These are phyloP conservation scores for Upupa epops DNA, from an alignment of 2,113 vertebrate species.

Conservation along the genomic window DNA sequence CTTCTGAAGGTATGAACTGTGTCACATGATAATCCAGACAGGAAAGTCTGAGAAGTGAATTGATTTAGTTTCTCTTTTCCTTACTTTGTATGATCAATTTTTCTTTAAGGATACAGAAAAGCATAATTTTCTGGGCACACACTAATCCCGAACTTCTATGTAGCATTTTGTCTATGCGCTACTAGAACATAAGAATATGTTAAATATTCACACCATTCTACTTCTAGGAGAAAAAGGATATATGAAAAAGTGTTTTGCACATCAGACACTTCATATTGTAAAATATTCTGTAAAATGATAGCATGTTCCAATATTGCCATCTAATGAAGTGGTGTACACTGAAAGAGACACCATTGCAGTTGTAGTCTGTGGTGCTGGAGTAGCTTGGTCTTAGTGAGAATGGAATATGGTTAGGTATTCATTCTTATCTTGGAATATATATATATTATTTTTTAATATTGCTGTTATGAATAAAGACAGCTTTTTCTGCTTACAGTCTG, in stretches of 20 bases:
- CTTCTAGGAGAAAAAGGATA: neutral
- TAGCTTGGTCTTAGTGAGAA: neutral
- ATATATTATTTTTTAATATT: too few species aligned
- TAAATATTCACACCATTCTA: neutral
- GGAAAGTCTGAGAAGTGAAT: neutral
- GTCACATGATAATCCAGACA: neutral
- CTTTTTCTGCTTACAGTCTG: neutral
- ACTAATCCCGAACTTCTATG: neutral
- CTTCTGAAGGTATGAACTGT: neutral
- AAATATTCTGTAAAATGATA: neutral
- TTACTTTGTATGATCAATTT: neutral
- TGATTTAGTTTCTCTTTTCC: neutral
- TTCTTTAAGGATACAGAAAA: neutral
- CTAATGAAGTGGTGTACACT: neutral
- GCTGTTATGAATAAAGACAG: neutral
- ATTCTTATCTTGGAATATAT: neutral
- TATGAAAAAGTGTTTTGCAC: neutral
- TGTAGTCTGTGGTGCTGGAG: fast-evolving
- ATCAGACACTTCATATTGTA: neutral
- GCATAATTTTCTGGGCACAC: neutral
- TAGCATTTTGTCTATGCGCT: neutral
- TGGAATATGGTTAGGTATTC: neutral
- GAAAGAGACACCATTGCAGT: neutral
- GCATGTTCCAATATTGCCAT: neutral
- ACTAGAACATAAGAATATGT: neutral